Evolutionary conservation across 2,888 invertebrate genomes (phyloP), one percentile per base, ranked within the genome.

Genomic region (Archips xylosteana): DNA sequence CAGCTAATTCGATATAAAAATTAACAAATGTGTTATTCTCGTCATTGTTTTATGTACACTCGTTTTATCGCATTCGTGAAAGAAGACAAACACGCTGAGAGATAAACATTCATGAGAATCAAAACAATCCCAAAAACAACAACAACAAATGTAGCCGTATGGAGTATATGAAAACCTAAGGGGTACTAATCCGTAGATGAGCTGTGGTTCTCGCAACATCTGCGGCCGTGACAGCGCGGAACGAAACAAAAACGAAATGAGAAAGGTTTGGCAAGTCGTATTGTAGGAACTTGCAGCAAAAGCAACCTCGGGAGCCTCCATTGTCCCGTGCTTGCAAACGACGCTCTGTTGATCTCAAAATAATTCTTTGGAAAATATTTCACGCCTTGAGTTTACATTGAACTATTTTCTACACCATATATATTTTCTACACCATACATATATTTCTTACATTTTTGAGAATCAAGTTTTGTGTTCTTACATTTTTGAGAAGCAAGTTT

Each of bases 211-310:
- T 87, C 87, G 87, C 79, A 89, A 88, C 93, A 93, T 91, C 92
- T 93, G 93, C 84, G 91, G 80, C 88, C 89, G 84, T 85, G 85
- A 83, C 87, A 85, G 85, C 75, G 79, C 78, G 80, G 80, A 81
- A 79, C 84, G 85, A 91, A 90, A 93, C 93, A 93, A 93, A 93
- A 92, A 92, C 93, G 87, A 87, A 90, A 93, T 93, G 92, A 92
- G 91, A 92, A 91, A 93, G 92, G 91, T 91, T 92, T 85, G 88
- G 88, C 86, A 86, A 89, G 87, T 88, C 86, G 87, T 86, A 92
- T 91, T 92, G 92, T 90, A 84, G 87, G 82, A 89, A 91, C 86
- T 91, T 90, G 87, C 83, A 85, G 87, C 85, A 86, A 85, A 86
- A 85, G 85, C 84, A 77, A 79, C 82, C 78, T 77, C 75, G 81